phyloP scores from a whole-genome alignment of 2,113 vertebrate genomes.

The Pteruthius melanotis region DNA sequence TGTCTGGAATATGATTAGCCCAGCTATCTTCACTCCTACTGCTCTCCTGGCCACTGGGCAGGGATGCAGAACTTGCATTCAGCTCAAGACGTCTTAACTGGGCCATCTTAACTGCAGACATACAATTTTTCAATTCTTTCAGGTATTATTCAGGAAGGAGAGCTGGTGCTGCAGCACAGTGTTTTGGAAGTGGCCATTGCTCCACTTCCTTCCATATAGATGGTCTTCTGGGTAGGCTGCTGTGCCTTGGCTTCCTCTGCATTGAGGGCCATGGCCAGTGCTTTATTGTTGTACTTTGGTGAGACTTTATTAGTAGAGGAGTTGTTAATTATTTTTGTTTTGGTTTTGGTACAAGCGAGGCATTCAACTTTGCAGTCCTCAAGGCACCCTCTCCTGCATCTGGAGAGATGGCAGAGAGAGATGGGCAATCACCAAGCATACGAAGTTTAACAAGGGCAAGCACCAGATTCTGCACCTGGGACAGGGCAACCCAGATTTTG shows the following conservation, averaged over 20 bases:
- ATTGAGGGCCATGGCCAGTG: slow-evolving; percentile 73
- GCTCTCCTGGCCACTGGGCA: not conserved
- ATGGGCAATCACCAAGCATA: not conserved
- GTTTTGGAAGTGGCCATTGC: slow-evolving; percentile 69
- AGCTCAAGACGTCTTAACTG: not conserved
- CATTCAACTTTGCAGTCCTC: slow-evolving; percentile 60
- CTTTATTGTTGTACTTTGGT: slow-evolving; percentile 82
- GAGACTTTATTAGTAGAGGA: slow-evolving; percentile 81
- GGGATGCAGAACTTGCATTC: not conserved
- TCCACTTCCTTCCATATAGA: slow-evolving; percentile 74
- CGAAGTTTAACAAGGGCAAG: not conserved
- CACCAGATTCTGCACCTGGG: not conserved
- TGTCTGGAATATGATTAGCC: not conserved
- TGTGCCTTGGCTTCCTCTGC: slow-evolving; percentile 69
- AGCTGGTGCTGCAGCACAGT: slow-evolving; percentile 71
- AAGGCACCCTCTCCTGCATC: slow-evolving; percentile 15
- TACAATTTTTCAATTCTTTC: slow-evolving; percentile 4
- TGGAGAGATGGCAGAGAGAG: not conserved
- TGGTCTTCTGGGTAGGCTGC: slow-evolving; percentile 55
- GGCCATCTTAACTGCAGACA: not conserved
- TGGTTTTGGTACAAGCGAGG: slow-evolving; percentile 72
- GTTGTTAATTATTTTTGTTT: slow-evolving; percentile 75
- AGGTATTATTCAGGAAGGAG: slow-evolving; percentile 46
- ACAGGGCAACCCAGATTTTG: not conserved
- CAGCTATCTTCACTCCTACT: not conserved